Evolutionary conservation across 1,140 invertebrate genomes (phyloP).

Genomic region (Orius insidiosus): DNA sequence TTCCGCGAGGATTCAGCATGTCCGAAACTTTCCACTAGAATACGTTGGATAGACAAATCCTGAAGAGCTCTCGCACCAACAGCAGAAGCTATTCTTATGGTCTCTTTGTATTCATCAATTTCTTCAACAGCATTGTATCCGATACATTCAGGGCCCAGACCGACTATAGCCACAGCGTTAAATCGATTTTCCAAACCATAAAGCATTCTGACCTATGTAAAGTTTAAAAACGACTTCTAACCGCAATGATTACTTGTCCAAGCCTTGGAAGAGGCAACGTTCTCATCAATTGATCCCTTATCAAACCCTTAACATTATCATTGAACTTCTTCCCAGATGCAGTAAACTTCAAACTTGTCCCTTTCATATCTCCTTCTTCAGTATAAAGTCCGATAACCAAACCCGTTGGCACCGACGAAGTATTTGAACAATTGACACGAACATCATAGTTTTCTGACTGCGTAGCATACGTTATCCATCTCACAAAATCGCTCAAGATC

Average conservation of each 20-base stretch:
- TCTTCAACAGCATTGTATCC: constrained; percentile 29
- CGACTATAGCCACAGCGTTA: constrained; percentile 28
- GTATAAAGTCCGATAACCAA: constrained; percentile 12
- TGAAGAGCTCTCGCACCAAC: constrained; percentile 26
- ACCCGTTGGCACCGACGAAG: constrained; percentile 7
- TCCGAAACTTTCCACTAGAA: constrained; percentile 32
- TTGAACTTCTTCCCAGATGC: constrained; percentile 14
- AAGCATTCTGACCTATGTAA: constrained; percentile 25
- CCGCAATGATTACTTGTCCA: constrained; percentile 20
- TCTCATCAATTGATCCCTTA: constrained; percentile 19
- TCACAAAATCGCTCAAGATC: too few relatives aligned
- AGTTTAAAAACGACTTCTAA: not conserved
- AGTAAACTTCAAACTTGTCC: constrained; percentile 9
- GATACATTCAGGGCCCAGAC: constrained; percentile 28
- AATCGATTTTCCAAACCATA: constrained; percentile 29
- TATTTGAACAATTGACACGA: not conserved
- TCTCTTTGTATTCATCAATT: constrained; percentile 30
- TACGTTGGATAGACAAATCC: constrained; percentile 24
- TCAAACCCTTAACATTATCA: constrained; percentile 12
- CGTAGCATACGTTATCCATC: too few relatives aligned
- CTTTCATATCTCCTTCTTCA: not conserved
- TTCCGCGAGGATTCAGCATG: constrained; percentile 36
- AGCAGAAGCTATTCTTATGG: constrained; percentile 29
- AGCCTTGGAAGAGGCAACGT: constrained; percentile 27
- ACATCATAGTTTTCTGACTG: not conserved